These are phyloP conservation scores for Euura lappo DNA, from an alignment of 1,140 invertebrate species.

Conservation along the genomic window DNA sequence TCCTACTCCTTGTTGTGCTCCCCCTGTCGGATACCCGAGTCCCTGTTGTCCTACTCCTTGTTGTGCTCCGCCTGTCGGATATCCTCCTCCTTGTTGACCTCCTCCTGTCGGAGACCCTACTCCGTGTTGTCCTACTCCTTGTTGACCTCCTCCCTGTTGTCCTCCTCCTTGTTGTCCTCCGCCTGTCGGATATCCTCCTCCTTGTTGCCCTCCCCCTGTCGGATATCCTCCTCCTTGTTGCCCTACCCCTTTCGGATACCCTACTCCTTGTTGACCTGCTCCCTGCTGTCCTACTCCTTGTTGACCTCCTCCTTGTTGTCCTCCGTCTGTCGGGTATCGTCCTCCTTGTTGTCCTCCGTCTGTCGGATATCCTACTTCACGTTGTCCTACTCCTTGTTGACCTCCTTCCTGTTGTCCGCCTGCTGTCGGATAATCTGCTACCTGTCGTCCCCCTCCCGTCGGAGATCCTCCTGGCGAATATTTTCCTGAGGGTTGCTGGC, in stretches of 20 bases:
- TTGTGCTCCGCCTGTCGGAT: not conserved
- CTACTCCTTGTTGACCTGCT: not conserved
- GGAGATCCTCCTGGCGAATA: not conserved
- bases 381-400: too few relatives aligned
- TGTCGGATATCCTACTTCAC: too few relatives aligned
- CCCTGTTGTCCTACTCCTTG: too few relatives aligned
- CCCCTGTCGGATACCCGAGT: not conserved
- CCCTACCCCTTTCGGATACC: too few relatives aligned
- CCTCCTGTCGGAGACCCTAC: conserved; percentile 9
- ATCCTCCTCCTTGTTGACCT: not conserved
- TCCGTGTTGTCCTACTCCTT: conserved; percentile 9
- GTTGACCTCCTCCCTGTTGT: conserved; percentile 22
- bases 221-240: conserved; percentile 23
- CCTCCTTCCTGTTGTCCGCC: conserved; percentile 21
- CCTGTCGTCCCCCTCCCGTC: conserved; percentile 10
- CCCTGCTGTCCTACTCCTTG: conserved; percentile 23
- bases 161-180: conserved; percentile 24
- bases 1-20: not conserved
- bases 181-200: conserved; percentile 24
- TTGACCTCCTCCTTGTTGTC: conserved; percentile 14
- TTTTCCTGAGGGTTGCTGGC: conserved; percentile 13
- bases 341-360: conserved; percentile 24
- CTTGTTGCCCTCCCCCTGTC: conserved; percentile 21
- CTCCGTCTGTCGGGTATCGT: conserved; percentile 11
- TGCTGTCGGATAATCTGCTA: conserved; percentile 19